A percentile compares a stretch with the other conserved stretches of the same genome.
phyloP scores from a whole-genome alignment of 1,140 invertebrate species.

The Homarus americanus region DNA sequence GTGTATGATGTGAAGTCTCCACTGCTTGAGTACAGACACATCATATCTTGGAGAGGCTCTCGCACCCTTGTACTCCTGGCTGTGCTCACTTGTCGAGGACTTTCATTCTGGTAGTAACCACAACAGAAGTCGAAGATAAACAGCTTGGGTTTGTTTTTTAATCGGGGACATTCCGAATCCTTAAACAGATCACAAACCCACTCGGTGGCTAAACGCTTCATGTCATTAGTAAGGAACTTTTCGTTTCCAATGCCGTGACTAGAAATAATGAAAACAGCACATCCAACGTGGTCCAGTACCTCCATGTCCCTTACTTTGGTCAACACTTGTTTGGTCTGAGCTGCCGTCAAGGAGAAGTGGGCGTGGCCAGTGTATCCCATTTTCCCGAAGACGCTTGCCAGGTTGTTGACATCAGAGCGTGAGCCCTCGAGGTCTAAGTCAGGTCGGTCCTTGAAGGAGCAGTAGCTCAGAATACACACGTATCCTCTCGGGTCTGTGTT shows the following conservation, averaged over 20 bases:
- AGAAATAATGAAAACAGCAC: conserved; percentile 34
- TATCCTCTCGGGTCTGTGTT: conserved; percentile 13
- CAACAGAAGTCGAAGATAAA: conserved; percentile 46
- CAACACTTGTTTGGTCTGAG: conserved; percentile 33
- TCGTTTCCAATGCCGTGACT: conserved; percentile 14
- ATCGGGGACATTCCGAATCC: conserved; percentile 39
- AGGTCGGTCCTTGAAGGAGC: conserved; percentile 28
- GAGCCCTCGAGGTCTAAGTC: conserved; percentile 24
- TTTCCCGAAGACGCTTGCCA: conserved; percentile 34
- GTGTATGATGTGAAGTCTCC: conserved; percentile 15
- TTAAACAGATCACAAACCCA: conserved; percentile 30
- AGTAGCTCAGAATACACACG: conserved; percentile 50
- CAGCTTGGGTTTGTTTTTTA: conserved; percentile 51
- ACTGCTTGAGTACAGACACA: conserved; percentile 32
- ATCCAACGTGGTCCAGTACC: background rate
- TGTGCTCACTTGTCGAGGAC: background rate
- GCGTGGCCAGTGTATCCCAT: conserved; percentile 51
- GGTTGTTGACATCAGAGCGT: background rate
- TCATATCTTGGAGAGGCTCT: conserved; percentile 29
- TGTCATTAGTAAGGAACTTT: conserved; percentile 45
- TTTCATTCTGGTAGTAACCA: background rate
- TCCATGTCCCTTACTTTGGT: conserved; percentile 15
- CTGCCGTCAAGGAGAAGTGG: conserved; percentile 14
- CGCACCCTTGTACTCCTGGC: background rate
- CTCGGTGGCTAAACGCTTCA: conserved; percentile 10